Evolutionary conservation across 2,113 vertebrate genomes (phyloP).

Genomic region (Onychorhynchus coronatus): DNA sequence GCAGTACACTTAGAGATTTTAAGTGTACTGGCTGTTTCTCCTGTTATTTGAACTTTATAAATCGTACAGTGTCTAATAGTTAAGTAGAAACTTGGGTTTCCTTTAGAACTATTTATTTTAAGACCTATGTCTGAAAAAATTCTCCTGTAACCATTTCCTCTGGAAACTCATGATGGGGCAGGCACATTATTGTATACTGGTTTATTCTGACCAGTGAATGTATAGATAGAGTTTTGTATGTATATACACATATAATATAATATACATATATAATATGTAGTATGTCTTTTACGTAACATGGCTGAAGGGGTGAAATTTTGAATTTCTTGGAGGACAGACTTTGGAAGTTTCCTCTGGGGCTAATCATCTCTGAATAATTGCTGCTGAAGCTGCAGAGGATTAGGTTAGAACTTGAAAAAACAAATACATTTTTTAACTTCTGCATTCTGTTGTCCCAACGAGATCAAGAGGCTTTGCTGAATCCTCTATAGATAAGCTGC

Average conservation of each 20-base stretch:
- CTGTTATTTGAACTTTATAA: neutral
- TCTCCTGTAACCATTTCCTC: neutral
- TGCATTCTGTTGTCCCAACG: neutral
- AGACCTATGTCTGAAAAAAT: neutral
- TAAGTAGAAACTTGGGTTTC: neutral
- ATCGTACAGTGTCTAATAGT: neutral
- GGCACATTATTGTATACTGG: neutral
- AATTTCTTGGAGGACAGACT: neutral
- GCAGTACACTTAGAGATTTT: neutral
- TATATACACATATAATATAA: neutral
- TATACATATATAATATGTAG: neutral
- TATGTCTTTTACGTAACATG: neutral
- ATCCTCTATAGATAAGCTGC: constrained; percentile 40
- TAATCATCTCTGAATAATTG: neutral
- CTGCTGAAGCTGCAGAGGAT: constrained; percentile 20
- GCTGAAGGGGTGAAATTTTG: neutral
- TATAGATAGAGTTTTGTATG: neutral
- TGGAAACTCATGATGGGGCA: neutral
- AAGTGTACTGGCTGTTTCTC: neutral
- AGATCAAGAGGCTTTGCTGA: constrained; percentile 52
- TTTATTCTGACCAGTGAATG: neutral
- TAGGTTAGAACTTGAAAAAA: constrained; percentile 30
- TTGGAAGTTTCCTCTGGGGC: neutral
- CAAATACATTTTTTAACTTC: constrained; percentile 40
- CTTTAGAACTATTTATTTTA: neutral